Conservation (phyloP, 2,888 invertebrate genomes). For the Microctonus aethiopoides region DNA sequence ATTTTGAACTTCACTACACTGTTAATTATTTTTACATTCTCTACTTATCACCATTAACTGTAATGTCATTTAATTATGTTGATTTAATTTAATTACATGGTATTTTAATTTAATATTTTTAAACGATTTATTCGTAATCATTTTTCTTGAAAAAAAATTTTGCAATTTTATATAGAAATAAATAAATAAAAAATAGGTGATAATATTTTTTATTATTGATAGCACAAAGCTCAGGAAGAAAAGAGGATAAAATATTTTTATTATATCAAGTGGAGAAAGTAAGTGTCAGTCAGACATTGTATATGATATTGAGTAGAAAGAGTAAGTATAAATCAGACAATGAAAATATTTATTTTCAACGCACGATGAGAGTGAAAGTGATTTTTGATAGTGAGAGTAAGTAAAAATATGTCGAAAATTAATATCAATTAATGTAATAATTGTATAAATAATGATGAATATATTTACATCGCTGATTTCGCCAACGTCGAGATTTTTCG, state of each 20-base stretch:
- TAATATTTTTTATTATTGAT: too few relatives aligned
- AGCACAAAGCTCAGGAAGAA: too few relatives aligned
- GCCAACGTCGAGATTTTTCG: constrained; percentile 92
- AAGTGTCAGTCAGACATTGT: background rate
- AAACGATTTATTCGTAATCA: too few relatives aligned
- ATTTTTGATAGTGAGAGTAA: too few relatives aligned
- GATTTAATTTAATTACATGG: background rate
- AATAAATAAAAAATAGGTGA: too few relatives aligned
- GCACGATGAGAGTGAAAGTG: too few relatives aligned
- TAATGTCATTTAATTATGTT: constrained; percentile 18
- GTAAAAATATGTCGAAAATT: too few relatives aligned
- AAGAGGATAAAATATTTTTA: background rate
- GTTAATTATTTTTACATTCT: constrained; percentile 14
- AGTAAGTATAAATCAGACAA: too few relatives aligned
- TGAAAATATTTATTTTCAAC: too few relatives aligned
- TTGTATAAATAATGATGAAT: background rate
- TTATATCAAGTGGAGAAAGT: background rate
- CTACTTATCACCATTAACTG: constrained; percentile 38
- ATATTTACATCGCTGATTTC: constrained; percentile 86
- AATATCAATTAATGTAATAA: background rate
- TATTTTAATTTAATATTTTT: too few relatives aligned
- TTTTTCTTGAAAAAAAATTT: constrained; percentile 42
- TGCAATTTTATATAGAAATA: constrained; percentile 48
- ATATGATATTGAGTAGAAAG: too few relatives aligned
- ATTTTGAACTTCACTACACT: background rate